Percentiles rank a stretch among this genome's conserved stretches.
Evolutionary conservation across 2,797 vertebrate genomes (phyloP).

Genomic region (Morus bassanus): DNA sequence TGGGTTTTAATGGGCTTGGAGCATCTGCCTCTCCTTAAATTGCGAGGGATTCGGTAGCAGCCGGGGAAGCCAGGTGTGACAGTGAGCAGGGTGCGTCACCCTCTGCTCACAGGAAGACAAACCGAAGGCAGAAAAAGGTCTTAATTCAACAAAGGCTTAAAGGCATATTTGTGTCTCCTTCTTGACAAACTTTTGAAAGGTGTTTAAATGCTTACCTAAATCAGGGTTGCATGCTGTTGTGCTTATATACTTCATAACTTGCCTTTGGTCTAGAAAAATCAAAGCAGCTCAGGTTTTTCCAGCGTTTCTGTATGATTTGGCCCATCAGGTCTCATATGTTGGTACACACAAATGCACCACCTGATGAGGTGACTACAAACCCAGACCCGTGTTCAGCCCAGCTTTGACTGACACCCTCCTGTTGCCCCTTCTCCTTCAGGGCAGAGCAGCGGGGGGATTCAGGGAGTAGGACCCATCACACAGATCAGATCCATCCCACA

Average conservation of each 20-base stretch:
- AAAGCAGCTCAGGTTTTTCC: not conserved
- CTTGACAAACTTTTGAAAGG: not conserved
- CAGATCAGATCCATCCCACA: accelerated
- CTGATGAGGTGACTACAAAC: not conserved
- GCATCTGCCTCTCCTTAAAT: not conserved
- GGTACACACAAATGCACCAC: not conserved
- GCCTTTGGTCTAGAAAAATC: not conserved
- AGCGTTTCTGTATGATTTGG: not conserved
- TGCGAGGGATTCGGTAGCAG: not conserved
- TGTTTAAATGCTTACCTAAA: not conserved
- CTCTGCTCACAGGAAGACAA: not conserved
- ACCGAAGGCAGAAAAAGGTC: not conserved
- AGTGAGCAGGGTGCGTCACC: not conserved
- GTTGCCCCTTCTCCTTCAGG: not conserved
- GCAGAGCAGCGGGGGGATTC: not conserved
- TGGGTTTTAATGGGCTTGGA: not conserved
- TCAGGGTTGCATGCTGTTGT: not conserved
- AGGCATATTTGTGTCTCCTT: not conserved
- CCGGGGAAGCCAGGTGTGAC: not conserved
- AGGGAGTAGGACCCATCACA: not conserved
- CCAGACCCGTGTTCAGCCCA: not conserved
- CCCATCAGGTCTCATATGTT: not conserved
- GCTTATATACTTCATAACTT: not conserved
- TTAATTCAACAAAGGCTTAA: not conserved
- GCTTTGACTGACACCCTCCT: not conserved